Conservation (phyloP, 2,113 vertebrate species). For the Theristicus caerulescens region DNA sequence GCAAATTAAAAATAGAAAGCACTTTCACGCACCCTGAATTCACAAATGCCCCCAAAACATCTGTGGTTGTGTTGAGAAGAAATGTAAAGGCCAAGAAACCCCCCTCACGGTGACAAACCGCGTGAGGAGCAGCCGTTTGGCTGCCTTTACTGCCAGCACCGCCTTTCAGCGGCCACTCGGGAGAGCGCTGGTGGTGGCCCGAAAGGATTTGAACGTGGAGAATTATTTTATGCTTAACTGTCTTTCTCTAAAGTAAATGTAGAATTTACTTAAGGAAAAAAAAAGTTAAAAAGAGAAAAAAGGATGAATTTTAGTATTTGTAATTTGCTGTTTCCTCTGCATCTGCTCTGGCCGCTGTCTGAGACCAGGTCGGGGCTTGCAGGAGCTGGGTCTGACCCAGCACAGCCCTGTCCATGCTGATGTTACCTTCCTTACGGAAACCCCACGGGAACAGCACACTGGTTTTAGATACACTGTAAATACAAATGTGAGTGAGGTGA, state of each 20-base stretch:
- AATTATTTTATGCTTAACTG: background rate
- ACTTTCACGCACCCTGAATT: background rate
- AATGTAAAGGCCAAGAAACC: background rate
- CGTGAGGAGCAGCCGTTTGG: background rate
- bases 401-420: fast-evolving
- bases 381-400: background rate
- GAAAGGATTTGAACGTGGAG: background rate
- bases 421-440: background rate
- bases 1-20: background rate
- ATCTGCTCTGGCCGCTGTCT: background rate
- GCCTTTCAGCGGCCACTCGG: background rate
- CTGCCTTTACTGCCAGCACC: background rate
- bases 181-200: background rate
- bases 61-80: background rate
- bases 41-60: background rate
- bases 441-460: background rate
- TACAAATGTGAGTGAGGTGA: background rate
- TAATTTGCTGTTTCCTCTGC: background rate
- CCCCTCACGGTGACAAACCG: background rate
- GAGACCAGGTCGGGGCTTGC: background rate
- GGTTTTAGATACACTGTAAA: background rate
- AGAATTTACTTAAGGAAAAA: background rate
- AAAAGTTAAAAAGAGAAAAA: background rate
- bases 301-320: background rate
- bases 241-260: background rate